A percentile compares a stretch with the other conserved stretches of the same genome.
Evolutionary conservation across 2,888 invertebrate genomes (phyloP).

Genomic region (Sesia bembeciformis): DNA sequence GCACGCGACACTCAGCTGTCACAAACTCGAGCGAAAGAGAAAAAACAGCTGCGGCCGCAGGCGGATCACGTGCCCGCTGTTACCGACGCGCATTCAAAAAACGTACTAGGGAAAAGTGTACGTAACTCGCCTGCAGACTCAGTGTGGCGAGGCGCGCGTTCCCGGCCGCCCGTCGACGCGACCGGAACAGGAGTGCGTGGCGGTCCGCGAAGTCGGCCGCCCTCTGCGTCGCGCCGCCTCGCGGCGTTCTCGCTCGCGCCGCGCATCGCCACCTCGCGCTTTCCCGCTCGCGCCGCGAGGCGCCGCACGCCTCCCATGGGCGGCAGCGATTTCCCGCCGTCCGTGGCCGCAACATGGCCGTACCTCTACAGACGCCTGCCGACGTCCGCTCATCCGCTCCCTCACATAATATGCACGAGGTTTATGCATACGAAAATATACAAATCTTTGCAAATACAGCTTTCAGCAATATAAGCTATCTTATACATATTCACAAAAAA

Average conservation of each 20-base stretch:
- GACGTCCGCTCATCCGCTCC: constrained; percentile 11
- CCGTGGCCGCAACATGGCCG: constrained; percentile 66
- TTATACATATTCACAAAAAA: too few relatives aligned
- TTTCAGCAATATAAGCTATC: too few relatives aligned
- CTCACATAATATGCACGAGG: too few relatives aligned
- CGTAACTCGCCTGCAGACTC: constrained; percentile 49
- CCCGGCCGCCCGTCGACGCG: constrained; percentile 72
- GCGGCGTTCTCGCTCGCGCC: constrained; percentile 47
- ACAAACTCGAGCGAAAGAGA: constrained; percentile 61
- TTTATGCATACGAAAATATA: too few relatives aligned
- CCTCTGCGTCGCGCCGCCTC: constrained; percentile 76
- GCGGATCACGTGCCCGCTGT: constrained; percentile 67
- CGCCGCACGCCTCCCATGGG: constrained; percentile 71
- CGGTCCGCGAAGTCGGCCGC: constrained; percentile 65
- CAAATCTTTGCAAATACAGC: too few relatives aligned
- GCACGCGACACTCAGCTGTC: constrained; percentile 61
- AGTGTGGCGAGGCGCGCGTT: constrained; percentile 66
- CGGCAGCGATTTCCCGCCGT: constrained; percentile 71
- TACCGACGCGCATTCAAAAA: constrained; percentile 65
- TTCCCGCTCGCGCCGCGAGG: constrained; percentile 45
- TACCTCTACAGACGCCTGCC: constrained; percentile 39
- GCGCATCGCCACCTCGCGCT: constrained; percentile 22
- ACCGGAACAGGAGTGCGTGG: constrained; percentile 72
- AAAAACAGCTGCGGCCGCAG: constrained; percentile 60
- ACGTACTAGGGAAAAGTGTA: constrained; percentile 61